Evolutionary conservation across 2,888 invertebrate genomes (phyloP), one percentile per base, ranked within the genome.

Genomic region (Scaptomyza flava): DNA sequence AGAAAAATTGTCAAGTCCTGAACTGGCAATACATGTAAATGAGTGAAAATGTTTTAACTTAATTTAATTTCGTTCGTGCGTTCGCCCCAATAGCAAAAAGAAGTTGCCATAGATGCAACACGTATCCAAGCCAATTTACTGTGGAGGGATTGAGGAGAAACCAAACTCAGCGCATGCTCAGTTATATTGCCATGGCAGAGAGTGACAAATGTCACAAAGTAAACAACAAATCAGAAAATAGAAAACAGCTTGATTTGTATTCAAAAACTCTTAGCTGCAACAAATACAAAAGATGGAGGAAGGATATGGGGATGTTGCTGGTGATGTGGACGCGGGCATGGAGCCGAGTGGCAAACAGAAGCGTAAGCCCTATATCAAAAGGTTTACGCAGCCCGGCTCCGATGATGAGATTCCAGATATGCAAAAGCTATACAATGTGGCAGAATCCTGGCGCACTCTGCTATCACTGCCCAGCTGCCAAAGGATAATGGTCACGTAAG

Each of bases 11-110:
- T 65, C 48, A 53, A 46, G 60, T 65, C 62, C 38, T 41, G 51
- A 62, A 51, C 60, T 20, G 36, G 46, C 60, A 38, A 64, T 68
- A 59, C 86, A 84, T 84, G 89, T 89, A 84, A 84, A 84, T 84
- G 85, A 87, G 84, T 84, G 89, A 84, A 84, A 84, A 87, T 81
- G 65, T 67, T 64, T 78, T n/a, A 75, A 87, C 82, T 84, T 87
- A 75, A 84, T 84, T 84, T 81, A 61, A 46, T 75, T 81, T 69
- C 60, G 58, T 41, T 17, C 41, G 65, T 72, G 72, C 68, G 77
- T 72, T 11, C 33, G 3, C 33, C 33, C 62, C 56, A 48, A 36
- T 6, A 38, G 38, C 59, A 68, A 14, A 17, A 43, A 48, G 42
- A 50, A 43, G 79, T 65, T 68, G 76, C 64, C 80, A 71, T 27